These are phyloP conservation scores for Cremastobaeus sp. DNA, from an alignment of 2,888 invertebrate species.

Conservation along the genomic window DNA sequence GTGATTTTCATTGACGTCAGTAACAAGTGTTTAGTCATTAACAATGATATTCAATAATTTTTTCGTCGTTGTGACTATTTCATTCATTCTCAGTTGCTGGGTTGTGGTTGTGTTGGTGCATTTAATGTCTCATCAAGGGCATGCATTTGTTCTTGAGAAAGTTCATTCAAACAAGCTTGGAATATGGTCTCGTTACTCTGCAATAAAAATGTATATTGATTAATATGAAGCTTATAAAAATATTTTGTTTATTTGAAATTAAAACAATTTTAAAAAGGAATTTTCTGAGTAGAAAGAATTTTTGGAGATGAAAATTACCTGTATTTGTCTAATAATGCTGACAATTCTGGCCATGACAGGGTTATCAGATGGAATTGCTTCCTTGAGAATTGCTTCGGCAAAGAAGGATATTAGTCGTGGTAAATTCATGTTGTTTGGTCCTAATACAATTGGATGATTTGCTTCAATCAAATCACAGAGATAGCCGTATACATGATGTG, in stretches of 20 bases:
- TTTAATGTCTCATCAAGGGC: conserved; percentile 88
- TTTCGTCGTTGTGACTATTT: conserved; percentile 19
- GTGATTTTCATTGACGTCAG: conserved; percentile 53
- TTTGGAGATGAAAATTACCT: conserved; percentile 79
- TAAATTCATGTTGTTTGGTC: conserved; percentile 92
- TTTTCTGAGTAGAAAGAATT: background rate
- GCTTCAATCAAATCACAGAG: conserved; percentile 96
- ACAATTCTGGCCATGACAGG: conserved; percentile 89
- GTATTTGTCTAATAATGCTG: conserved; percentile 91
- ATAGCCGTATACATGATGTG: conserved; percentile 96
- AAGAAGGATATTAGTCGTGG: conserved; percentile 92
- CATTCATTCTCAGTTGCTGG: conserved; percentile 54
- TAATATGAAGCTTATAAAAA: background rate
- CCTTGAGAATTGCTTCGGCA: conserved; percentile 92
- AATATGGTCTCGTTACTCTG: conserved; percentile 89
- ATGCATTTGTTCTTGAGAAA: conserved; percentile 89
- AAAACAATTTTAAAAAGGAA: background rate
- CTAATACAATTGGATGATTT: conserved; percentile 92
- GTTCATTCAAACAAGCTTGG: conserved; percentile 86
- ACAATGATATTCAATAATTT: conserved; percentile 38
- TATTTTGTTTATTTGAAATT: background rate
- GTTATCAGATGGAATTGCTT: conserved; percentile 87
- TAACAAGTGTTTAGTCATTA: conserved; percentile 61
- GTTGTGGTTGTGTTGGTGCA: conserved; percentile 70
- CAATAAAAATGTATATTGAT: conserved; percentile 63